Base-by-base conservation (phyloP, 1,140 invertebrate genomes). In the Psix sp. region DNA sequence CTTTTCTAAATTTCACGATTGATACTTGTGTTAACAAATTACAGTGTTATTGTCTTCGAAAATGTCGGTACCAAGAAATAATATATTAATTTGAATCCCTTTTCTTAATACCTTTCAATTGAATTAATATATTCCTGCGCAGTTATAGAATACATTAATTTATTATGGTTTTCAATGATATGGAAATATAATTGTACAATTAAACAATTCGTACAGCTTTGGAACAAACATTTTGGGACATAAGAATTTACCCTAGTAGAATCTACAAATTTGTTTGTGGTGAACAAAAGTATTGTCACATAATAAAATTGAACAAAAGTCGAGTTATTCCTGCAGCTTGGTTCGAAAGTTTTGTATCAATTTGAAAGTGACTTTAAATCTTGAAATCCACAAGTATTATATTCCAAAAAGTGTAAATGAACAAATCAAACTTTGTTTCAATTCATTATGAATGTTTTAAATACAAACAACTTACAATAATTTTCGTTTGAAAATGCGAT, bases 141-240 rank as follows among this genome's bases (percentile, higher is more conserved):
- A 46, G 57, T 67, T 67, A 51, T 33, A 59, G 51, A 68, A 21
- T 60, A 70, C 65, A 52, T 16, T 46, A 45, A 59, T 36, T 51
- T 54, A 68, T 36, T 51, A 59, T 52, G 57, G 17, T 20, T 39
- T 33, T 52, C 52, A 51, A 59, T 68, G 65, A 17, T 46, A 60
- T 54, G 54, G 16, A 42, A 31, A 42, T 52, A 54, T 56, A 39
- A n/a, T 45, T 21, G 18, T 38, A 59, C 21, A 59, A 57, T 56
- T 7, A 13, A 49, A 57, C n/a, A n/a, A n/a, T n/a, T n/a, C n/a
- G n/a, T n/a, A n/a, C n/a, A n/a, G n/a, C n/a, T n/a, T n/a, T n/a
- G n/a, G n/a, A 56, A 18, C 20, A 15, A 21, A 11, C 14, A 24
- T 38, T 18, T n/a, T 48, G 49, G 5, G 21, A 11, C n/a, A 6